Percentiles rank a stretch among this genome's conserved stretches.
Evolutionary conservation across 2,888 invertebrate species (phyloP).

Genomic region (Priocnemis perturbator): DNA sequence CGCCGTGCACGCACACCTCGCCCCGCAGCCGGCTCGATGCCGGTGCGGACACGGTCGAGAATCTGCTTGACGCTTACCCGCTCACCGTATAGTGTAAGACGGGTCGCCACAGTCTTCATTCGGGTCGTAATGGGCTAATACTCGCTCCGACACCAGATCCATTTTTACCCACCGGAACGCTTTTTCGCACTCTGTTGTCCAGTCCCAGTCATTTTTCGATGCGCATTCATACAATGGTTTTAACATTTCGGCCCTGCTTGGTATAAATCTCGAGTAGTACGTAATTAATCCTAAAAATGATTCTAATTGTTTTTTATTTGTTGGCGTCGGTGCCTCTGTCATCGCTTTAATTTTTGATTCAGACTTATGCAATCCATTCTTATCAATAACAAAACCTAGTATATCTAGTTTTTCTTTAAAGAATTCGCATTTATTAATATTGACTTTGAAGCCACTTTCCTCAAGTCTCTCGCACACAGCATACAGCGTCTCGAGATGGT

Average conservation of each 20-base stretch:
- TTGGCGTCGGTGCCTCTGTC: conserved; percentile 42
- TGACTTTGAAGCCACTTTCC: no score
- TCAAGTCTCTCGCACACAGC: conserved; percentile 18
- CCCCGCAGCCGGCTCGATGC: no score
- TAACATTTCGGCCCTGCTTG: conserved; percentile 50
- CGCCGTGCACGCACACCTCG: no score
- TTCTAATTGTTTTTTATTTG: conserved; percentile 44
- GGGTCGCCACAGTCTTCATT: no score
- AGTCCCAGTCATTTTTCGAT: conserved; percentile 44
- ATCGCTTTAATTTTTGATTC: conserved; percentile 50
- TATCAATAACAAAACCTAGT: conserved; percentile 54
- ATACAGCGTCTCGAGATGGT: conserved; percentile 18
- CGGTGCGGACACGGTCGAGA: no score
- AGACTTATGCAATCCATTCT: conserved; percentile 48
- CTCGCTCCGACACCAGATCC: conserved; percentile 29
- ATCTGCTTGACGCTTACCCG: no score
- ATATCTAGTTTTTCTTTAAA: conserved; percentile 46
- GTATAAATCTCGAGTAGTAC: conserved; percentile 64
- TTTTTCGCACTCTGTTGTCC: conserved; percentile 52
- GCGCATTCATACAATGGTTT: conserved; percentile 54
- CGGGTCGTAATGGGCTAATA: conserved; percentile 47
- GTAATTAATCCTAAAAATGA: conserved; percentile 59
- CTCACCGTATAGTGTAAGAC: no score
- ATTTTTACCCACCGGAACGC: conserved; percentile 55
- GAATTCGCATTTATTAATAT: conserved; percentile 53